Base-by-base conservation (phyloP, 2,888 invertebrate species). In the Margaritifera margaritifera region DNA sequence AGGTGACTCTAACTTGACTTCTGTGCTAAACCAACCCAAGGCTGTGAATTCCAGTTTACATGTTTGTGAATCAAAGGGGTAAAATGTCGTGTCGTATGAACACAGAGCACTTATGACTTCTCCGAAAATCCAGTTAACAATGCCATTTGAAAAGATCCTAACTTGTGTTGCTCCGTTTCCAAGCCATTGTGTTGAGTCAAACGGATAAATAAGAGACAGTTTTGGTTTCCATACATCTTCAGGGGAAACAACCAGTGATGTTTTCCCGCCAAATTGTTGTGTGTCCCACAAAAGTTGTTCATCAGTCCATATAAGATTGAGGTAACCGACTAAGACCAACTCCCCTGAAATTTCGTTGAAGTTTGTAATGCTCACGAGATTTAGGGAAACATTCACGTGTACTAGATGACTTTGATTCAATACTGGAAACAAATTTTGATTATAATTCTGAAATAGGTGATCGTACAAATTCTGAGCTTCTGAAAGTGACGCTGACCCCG, bases 261-360 rank as follows among this genome's bases (percentile, higher is more conserved):
- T 27, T 27, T 58, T 63, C 6, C 52, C 50, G 25, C 59, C 62
- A 58, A 57, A 69, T 50, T 60, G 11, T 4, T 25, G 4, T 18
- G 68, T 63, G 50, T 66, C 52, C 75, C 75, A 75, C 18, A 19
- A 22, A 18, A 75, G 53, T 4, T 72, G 18, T 52, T 67, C 60
- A 15, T 72, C 75, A 19, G 1, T 51, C 72, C 72, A 72, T 4
- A 1, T 0, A 0, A 72, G 20, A 1, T 19, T 18, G 20, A 72
- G 70, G 5, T 54, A 4, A 4, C 65, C 20, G 5, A 64, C 57
- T 18, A 71, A 6, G 19, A 55, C 56, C 24, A 75, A 22, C 65
- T 65, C 65, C 2, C 72, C 72, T 1, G 71, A 67, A 18, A 67
- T 61, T 50, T 71, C 74, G 56, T 75, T 67, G 52, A 75, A 75